These are phyloP conservation scores for Corbicula japonica DNA, from an alignment of 2,888 invertebrate species.

Conservation along the genomic window DNA sequence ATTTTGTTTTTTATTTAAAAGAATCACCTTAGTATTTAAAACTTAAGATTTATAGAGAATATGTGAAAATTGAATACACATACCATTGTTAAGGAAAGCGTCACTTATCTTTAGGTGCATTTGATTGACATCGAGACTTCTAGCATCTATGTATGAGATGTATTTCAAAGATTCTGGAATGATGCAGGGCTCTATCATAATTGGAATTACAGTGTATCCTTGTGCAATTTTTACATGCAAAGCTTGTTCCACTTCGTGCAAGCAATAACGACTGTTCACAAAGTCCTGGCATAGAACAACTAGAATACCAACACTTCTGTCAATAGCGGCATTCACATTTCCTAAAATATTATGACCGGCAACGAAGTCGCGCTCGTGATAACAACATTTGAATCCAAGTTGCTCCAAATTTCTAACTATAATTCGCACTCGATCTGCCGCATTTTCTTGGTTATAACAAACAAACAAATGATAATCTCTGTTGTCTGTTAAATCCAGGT, in stretches of 20 bases:
- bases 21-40: no score
- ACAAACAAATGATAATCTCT: conserved; percentile 30
- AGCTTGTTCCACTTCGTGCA: conserved; percentile 28
- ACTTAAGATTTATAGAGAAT: no score
- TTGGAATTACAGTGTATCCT: conserved; percentile 19
- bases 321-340: conserved; percentile 12
- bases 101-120: conserved; percentile 9
- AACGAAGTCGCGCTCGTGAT: conserved; percentile 26
- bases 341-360: conserved; percentile 6
- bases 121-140: neutral
- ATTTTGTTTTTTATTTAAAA: no score
- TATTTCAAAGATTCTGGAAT: conserved; percentile 17
- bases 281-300: conserved; percentile 22
- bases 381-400: conserved; percentile 13
- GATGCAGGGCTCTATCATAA: conserved; percentile 18
- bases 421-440: neutral
- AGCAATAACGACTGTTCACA: conserved; percentile 16
- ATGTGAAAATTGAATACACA: no score
- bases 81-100: conserved; percentile 12
- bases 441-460: conserved; percentile 14
- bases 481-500: conserved; percentile 2
- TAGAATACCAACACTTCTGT: conserved; percentile 14
- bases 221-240: conserved; percentile 10
- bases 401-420: conserved; percentile 12
- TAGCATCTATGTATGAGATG: conserved; percentile 21